These are phyloP conservation scores for Danaus melanippus DNA, from an alignment of 1,140 invertebrate species.

Conservation along the genomic window DNA sequence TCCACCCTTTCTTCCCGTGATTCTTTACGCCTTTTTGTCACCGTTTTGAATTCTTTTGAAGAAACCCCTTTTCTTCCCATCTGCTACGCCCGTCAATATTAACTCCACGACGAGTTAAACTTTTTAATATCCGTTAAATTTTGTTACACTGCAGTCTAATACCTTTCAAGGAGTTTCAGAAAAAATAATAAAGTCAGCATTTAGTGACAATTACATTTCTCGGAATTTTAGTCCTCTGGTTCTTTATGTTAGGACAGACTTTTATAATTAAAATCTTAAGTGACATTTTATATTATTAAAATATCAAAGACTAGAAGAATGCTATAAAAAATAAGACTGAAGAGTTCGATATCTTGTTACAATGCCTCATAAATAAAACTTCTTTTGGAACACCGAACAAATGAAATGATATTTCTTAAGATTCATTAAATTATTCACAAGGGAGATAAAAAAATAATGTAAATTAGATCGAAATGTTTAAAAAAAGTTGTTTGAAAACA, in stretches of 20 bases:
- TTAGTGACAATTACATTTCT: conserved; percentile 26
- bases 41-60: conserved; percentile 68
- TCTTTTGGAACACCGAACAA: conserved; percentile 20
- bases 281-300: too few relatives aligned
- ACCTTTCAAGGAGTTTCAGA: conserved; percentile 44
- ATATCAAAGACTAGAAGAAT: too few relatives aligned
- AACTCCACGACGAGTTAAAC: conserved; percentile 68
- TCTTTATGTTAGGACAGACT: too few relatives aligned
- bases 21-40: conserved; percentile 72
- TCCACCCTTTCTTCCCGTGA: conserved; percentile 56
- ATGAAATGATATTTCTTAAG: conserved; percentile 55
- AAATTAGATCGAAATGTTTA: conserved; percentile 65
- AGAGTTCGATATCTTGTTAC: not conserved
- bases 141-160: conserved; percentile 58
- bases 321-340: too few relatives aligned
- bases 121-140: conserved; percentile 73
- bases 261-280: too few relatives aligned
- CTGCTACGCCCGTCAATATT: conserved; percentile 73
- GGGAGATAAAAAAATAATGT: conserved; percentile 64
- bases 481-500: conserved; percentile 67
- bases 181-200: conserved; percentile 29
- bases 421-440: conserved; percentile 69
- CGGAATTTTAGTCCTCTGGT: conserved; percentile 7
- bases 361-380: conserved; percentile 16
- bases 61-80: conserved; percentile 66